Percentiles rank a stretch among this genome's conserved stretches.
Evolutionary conservation across 2,888 invertebrate genomes (phyloP).

Genomic region (Actias luna): DNA sequence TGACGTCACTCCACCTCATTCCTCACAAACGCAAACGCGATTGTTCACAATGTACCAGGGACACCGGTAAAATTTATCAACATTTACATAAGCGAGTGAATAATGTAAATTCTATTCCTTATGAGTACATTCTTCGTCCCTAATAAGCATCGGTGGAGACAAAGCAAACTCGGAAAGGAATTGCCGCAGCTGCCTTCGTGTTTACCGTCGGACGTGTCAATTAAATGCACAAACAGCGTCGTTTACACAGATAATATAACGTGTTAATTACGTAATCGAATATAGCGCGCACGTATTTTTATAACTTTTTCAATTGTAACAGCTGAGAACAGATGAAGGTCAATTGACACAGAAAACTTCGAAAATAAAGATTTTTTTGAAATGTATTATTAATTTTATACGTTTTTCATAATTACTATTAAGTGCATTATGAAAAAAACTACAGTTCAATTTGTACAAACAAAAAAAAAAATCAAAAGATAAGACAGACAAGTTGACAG

Average conservation of each 20-base stretch:
- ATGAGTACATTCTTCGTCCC: conserved; percentile 3
- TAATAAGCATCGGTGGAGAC: background rate
- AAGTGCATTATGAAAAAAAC: too few relatives aligned
- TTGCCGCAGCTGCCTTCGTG: background rate
- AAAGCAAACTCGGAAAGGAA: conserved; percentile 2
- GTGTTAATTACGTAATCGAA: background rate
- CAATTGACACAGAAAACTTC: background rate
- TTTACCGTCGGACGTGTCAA: background rate
- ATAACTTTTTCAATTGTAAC: background rate
- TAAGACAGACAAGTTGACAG: too few relatives aligned
- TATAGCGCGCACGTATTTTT: background rate
- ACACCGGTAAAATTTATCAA: background rate
- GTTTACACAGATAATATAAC: conserved; percentile 4
- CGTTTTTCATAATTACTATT: too few relatives aligned
- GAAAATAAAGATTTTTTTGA: too few relatives aligned
- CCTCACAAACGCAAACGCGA: background rate
- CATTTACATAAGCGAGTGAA: conserved; percentile 2
- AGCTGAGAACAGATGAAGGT: background rate
- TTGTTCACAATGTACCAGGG: background rate
- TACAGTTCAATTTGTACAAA: too few relatives aligned
- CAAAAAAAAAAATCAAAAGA: too few relatives aligned
- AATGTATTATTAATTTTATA: too few relatives aligned
- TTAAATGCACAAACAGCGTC: background rate
- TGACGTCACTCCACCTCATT: background rate
- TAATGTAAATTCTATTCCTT: conserved; percentile 9